Evolutionary conservation across 2,888 invertebrate species (phyloP), one percentile per base, ranked within the genome.

Genomic region (Trissoscelio sp.): DNA sequence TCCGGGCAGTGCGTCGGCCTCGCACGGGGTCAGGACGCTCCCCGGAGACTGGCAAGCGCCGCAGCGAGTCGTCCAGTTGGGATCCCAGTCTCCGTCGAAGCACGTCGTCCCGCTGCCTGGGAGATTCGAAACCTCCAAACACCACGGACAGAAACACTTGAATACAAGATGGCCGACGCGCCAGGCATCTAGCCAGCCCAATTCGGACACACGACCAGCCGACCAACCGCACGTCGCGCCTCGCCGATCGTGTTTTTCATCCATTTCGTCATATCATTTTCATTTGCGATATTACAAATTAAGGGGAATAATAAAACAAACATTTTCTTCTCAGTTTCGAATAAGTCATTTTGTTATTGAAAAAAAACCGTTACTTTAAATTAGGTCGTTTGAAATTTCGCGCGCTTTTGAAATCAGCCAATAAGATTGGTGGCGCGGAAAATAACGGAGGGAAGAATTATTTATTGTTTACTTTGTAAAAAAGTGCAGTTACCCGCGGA

Each of bases 41-140:
- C 85, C 87, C 88, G 88, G 88, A 86, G 86, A 87, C 89, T 88
- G 86, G 85, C 86, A 86, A 87, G 87, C 87, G 86, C 86, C 88
- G 87, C 85, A 83, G 83, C 85, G 75, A 87, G 84, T 74, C 77
- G 55, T 82, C 60, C 64, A 86, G 85, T 85, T 85, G 86, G 86
- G 88, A 85, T 88, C 86, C 88, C 88, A 88, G 88, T 87, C 87
- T 85, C 87, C 85, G 86, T 85, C 83, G 84, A 86, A 86, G 86
- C 87, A 85, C 84, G 86, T 86, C 83, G 86, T 86, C 85, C 85
- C 86, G 84, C 87, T 83, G 82, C 42, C 39, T 48, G 55, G 53
- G n/a, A n/a, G 79, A 64, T 31, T 44, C 85, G 85, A 84, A 87
- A 88, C 86, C 86, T 86, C 87, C 86, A 88, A 88, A 88, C 88